Evolutionary conservation across 2,888 invertebrate genomes (phyloP).

Genomic region (Capitulum mitella): DNA sequence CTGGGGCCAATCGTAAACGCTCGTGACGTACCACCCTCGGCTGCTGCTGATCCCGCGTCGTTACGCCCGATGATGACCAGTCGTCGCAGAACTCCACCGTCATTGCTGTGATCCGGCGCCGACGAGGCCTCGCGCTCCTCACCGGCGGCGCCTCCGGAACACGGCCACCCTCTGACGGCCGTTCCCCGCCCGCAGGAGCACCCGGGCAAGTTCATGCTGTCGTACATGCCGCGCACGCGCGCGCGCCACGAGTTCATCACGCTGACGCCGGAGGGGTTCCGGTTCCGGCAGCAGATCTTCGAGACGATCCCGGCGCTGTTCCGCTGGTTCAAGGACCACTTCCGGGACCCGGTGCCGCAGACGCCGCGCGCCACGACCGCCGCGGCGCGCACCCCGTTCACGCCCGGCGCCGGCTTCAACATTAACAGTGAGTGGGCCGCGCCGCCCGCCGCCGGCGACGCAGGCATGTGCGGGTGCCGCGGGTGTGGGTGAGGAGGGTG

Average conservation of each 20-base stretch:
- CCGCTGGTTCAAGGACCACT: constrained; percentile 98
- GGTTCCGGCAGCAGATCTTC: constrained; percentile 82
- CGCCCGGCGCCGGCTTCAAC: constrained; percentile 24
- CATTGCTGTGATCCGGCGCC: too few relatives aligned
- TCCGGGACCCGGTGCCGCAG: constrained; percentile 76
- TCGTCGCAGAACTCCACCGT: too few relatives aligned
- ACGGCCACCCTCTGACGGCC: too few relatives aligned
- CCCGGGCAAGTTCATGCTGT: constrained; percentile 87
- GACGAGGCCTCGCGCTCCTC: too few relatives aligned
- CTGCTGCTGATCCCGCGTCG: too few relatives aligned
- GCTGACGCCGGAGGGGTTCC: constrained; percentile 84
- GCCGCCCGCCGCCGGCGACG: too few relatives aligned
- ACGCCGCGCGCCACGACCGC: constrained; percentile 64
- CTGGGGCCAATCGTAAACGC: too few relatives aligned
- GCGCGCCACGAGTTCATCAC: constrained; percentile 87
- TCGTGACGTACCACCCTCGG: too few relatives aligned
- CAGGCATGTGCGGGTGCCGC: too few relatives aligned
- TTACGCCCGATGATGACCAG: too few relatives aligned
- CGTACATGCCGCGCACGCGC: constrained; percentile 79
- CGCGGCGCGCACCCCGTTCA: constrained; percentile 48
- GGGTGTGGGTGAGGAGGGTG: too few relatives aligned
- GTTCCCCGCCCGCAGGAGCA: constrained; percentile 46
- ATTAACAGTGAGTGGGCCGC: constrained; percentile 23
- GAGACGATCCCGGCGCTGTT: constrained; percentile 69
- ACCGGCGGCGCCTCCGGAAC: too few relatives aligned